phyloP scores from a whole-genome alignment of 2,113 vertebrate genomes.

The Pterocles orientalis region DNA sequence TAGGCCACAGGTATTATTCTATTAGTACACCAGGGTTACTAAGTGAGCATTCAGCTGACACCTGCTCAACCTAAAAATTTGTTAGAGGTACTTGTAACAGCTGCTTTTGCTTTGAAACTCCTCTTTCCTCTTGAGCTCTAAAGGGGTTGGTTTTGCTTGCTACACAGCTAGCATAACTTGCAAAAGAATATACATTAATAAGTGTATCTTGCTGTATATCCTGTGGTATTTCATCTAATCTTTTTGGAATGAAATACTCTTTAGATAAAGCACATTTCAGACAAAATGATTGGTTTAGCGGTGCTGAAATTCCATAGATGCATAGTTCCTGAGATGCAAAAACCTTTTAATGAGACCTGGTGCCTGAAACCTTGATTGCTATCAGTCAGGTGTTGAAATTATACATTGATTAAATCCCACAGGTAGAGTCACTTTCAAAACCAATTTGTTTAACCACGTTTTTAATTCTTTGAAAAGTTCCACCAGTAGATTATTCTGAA shows the following conservation, averaged over 20 bases:
- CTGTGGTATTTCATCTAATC: rapidly evolving
- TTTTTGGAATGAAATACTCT: not conserved
- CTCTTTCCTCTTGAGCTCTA: not conserved
- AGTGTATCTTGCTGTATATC: not conserved
- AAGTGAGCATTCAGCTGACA: not conserved
- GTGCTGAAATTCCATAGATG: not conserved
- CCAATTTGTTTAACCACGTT: not conserved
- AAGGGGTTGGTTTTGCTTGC: not conserved
- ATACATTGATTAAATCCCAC: not conserved
- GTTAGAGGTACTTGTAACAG: not conserved
- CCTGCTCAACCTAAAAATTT: not conserved
- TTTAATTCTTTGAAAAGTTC: not conserved
- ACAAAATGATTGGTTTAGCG: not conserved
- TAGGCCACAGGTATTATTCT: not conserved
- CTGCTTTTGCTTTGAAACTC: not conserved
- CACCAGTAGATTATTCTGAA: not conserved
- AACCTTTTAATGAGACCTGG: not conserved
- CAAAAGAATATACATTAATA: not conserved
- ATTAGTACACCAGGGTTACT: not conserved
- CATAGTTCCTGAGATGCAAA: not conserved
- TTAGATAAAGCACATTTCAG: not conserved
- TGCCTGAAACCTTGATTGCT: not conserved
- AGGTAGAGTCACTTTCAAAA: not conserved
- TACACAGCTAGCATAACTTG: not conserved
- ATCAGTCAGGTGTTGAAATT: not conserved